Evolutionary conservation across 2,113 vertebrate species (phyloP), one percentile per base, ranked within the genome.

Genomic region (Pteropus alecto): DNA sequence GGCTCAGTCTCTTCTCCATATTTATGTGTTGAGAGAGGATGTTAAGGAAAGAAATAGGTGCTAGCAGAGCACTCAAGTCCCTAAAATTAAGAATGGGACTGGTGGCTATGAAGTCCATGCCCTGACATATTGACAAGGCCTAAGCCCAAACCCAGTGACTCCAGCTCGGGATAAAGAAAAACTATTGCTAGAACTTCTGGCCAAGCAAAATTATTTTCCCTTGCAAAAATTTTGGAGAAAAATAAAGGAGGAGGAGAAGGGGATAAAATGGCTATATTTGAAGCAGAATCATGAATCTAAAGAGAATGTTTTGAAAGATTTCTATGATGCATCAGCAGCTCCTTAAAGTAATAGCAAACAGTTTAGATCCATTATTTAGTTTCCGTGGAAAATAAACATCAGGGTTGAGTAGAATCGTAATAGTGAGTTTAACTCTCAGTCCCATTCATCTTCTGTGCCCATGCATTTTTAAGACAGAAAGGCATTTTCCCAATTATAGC

Each of bases 301-400:
- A 89, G 33, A 84, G 67, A 96, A 96, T 85, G 78, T 94, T 94
- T 96, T 89, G 74, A 89, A 97, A 96, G 89, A 81, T 92, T 95
- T 97, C 97, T 94, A 84, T 51, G 91, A 96, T 88, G 83, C 87
- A 95, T 96, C 92, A 87, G 86, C 89, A 97, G 79, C 88, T 96
- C 78, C 92, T 98, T 97, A 98, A 98, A 97, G 87, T 97, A 95
- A 97, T 54, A 96, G 94, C 91, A 71, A 96, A 96, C 63, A 92
- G 82, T 97, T 98, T 97, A 97, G 95, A 93, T 96, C 92, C 92
- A 97, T 98, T 98, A 98, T 96, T 98, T 95, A 84, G 95, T 97
- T 97, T 97, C 95, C 11, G 1, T 87, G 71, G 95, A 96, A 98
- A 98, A 97, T 90, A 98, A 97, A 96, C 96, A 97, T 89, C 87